Evolutionary conservation across 2,888 invertebrate genomes (phyloP).

Genomic region (Sphinx pinastri): DNA sequence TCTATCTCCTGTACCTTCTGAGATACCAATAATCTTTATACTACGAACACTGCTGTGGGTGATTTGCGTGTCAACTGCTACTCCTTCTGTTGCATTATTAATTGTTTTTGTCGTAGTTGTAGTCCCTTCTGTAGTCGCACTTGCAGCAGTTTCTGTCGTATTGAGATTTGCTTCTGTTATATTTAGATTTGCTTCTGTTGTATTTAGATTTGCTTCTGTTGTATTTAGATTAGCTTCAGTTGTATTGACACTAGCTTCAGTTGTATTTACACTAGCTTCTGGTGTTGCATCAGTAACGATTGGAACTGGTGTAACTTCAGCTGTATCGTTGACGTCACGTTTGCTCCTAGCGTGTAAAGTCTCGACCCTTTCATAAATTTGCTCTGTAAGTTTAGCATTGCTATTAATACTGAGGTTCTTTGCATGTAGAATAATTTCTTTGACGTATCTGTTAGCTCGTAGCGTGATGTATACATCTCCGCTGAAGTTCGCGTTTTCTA

Average conservation of each 20-base stretch:
- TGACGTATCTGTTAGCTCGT: conserved; percentile 61
- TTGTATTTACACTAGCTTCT: conserved; percentile 32
- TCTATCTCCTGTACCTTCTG: conserved; percentile 64
- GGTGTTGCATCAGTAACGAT: conserved; percentile 32
- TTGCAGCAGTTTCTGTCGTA: conserved; percentile 31
- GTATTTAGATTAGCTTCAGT: conserved; percentile 30
- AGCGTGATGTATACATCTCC: conserved; percentile 80
- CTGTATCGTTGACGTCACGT: conserved; percentile 45
- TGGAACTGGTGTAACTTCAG: conserved; percentile 31
- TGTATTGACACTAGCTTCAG: conserved; percentile 33
- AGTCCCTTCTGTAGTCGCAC: conserved; percentile 32
- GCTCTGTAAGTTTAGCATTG: conserved; percentile 72
- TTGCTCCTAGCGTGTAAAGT: conserved; percentile 54
- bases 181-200: conserved; percentile 29
- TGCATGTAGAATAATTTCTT: conserved; percentile 79
- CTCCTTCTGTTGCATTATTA: conserved; percentile 32
- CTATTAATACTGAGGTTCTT: conserved; percentile 71
- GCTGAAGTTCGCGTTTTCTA: conserved; percentile 70
- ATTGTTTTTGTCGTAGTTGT: conserved; percentile 10
- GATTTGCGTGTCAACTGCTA: conserved; percentile 59
- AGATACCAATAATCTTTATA: conserved; percentile 62
- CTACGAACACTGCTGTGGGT: conserved; percentile 68
- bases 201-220: conserved; percentile 31
- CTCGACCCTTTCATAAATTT: conserved; percentile 71
- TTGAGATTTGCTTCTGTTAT: conserved; percentile 35